phyloP scores from a whole-genome alignment of 1,140 invertebrate species.

The Leptopilina clavipes region DNA sequence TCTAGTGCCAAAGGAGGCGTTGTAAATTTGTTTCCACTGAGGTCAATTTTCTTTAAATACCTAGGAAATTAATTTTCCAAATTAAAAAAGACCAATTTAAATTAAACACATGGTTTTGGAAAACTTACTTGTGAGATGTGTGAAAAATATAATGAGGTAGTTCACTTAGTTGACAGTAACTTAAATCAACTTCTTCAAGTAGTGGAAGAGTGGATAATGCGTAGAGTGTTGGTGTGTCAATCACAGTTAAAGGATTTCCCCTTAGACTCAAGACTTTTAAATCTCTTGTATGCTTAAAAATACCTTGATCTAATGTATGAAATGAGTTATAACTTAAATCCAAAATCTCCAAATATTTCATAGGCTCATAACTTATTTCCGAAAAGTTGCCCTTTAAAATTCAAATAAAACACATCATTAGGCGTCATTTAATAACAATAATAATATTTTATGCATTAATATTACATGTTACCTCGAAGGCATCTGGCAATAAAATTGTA shows the following conservation, averaged over 20 bases:
- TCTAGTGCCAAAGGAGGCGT: background rate
- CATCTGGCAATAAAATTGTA: slow-evolving; percentile 76
- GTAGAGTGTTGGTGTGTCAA: slow-evolving; percentile 77
- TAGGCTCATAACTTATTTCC: slow-evolving; percentile 77
- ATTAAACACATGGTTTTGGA: background rate
- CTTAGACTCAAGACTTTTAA: slow-evolving; percentile 80
- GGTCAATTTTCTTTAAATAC: background rate
- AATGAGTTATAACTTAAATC: slow-evolving; percentile 81
- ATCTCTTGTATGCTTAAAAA: slow-evolving; percentile 82
- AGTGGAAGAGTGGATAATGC: slow-evolving; percentile 79
- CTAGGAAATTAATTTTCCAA: no score
- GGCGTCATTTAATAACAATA: no score
- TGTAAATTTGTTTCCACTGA: slow-evolving; percentile 20
- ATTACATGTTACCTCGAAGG: slow-evolving; percentile 82
- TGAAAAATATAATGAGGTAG: slow-evolving; percentile 75
- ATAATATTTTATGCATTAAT: background rate
- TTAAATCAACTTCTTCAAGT: slow-evolving; percentile 83
- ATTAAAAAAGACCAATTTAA: no score
- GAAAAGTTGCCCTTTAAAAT: slow-evolving; percentile 75
- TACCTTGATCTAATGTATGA: slow-evolving; percentile 79
- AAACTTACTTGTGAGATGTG: slow-evolving; percentile 75
- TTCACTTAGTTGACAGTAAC: slow-evolving; percentile 77
- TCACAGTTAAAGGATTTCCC: slow-evolving; percentile 79
- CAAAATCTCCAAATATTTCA: slow-evolving; percentile 78
- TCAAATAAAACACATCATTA: no score